Evolutionary conservation across 2,888 invertebrate genomes (phyloP).

Genomic region (Limnephilus auricula): DNA sequence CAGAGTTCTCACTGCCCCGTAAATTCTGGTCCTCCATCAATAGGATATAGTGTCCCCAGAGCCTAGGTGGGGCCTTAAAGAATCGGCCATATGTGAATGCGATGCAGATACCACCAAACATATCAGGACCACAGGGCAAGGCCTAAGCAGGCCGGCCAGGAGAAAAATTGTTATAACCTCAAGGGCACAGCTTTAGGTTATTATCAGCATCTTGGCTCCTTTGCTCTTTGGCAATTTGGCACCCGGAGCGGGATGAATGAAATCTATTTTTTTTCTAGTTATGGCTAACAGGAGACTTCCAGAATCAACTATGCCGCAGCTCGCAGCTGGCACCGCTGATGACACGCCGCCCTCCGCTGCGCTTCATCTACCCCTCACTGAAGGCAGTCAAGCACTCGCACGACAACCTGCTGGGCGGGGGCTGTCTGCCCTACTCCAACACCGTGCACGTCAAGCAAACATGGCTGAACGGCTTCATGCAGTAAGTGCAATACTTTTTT

Average conservation of each 20-base stretch:
- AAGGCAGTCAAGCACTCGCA: slow-evolving; percentile 91
- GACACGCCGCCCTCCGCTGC: slow-evolving; percentile 75
- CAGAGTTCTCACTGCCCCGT: no score
- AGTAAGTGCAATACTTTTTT: slow-evolving; percentile 76
- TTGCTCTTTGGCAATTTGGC: no score
- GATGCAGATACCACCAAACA: no score
- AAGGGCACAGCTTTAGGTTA: no score
- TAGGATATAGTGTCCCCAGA: no score
- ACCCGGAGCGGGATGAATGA: background rate
- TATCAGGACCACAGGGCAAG: no score
- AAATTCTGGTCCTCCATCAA: no score
- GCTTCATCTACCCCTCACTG: slow-evolving; percentile 86
- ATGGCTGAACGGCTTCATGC: slow-evolving; percentile 87
- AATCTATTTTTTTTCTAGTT: slow-evolving; percentile 68
- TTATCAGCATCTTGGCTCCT: no score
- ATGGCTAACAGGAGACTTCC: slow-evolving; percentile 89
- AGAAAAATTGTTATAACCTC: no score
- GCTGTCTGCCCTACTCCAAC: slow-evolving; percentile 92
- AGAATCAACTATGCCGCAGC: slow-evolving; percentile 76
- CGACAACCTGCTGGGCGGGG: slow-evolving; percentile 91
- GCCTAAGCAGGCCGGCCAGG: no score
- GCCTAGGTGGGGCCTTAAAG: no score
- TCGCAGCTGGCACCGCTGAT: slow-evolving; percentile 72
- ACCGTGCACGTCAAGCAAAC: slow-evolving; percentile 88
- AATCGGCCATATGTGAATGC: no score